These are phyloP conservation scores for Orientallactaga sibirica DNA, from an alignment of 2,797 vertebrate species.

Conservation along the genomic window DNA sequence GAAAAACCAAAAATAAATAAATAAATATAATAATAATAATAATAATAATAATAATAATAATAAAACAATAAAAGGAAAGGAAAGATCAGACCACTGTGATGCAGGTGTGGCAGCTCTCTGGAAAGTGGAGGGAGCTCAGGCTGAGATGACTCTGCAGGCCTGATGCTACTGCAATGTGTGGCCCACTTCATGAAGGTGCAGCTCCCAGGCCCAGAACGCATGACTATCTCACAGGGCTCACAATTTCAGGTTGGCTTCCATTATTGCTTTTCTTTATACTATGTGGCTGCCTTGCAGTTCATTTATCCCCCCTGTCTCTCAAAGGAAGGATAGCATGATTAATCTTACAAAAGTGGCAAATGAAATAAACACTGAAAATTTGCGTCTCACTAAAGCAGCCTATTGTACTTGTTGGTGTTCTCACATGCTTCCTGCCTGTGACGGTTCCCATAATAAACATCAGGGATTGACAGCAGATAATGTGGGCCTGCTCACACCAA, in stretches of 20 bases:
- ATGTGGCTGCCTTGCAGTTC: conserved; percentile 95
- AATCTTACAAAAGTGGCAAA: conserved; percentile 98
- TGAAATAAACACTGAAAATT: conserved; percentile 98
- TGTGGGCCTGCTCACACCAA: conserved; percentile 96
- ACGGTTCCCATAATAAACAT: conserved; percentile 98
- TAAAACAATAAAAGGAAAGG: too few relatives aligned
- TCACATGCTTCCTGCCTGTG: conserved; percentile 99
- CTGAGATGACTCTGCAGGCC: too few relatives aligned
- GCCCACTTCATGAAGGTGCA: background rate
- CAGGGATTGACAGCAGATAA: conserved; percentile 98
- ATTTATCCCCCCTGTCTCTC: conserved; percentile 92
- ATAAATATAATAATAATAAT: too few relatives aligned
- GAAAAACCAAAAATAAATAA: too few relatives aligned
- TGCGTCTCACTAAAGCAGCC: conserved; percentile 94
- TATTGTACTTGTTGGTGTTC: conserved; percentile 98
- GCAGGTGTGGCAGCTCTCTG: background rate
- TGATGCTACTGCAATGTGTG: background rate
- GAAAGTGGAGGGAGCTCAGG: background rate
- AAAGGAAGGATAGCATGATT: conserved; percentile 95
- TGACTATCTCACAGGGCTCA: background rate
- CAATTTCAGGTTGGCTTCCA: conserved; percentile 97
- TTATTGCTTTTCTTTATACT: conserved; percentile 95
- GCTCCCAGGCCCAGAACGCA: too few relatives aligned
- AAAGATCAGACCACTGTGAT: background rate
- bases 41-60: too few relatives aligned